These are phyloP conservation scores for Sesia apiformis DNA, from an alignment of 2,888 invertebrate species.

Conservation along the genomic window DNA sequence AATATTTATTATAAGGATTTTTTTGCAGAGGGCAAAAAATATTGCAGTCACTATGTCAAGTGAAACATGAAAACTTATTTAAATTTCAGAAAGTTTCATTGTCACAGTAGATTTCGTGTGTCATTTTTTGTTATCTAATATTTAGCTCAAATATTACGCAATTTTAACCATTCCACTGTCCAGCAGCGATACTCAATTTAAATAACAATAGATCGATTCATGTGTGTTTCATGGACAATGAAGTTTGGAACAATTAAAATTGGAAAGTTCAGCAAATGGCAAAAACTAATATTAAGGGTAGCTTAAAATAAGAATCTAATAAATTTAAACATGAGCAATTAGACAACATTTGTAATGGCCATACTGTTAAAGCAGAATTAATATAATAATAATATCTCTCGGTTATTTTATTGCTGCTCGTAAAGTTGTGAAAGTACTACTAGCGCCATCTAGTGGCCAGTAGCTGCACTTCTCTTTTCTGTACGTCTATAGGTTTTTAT, in stretches of 20 bases:
- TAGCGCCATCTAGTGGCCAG: slow-evolving; percentile 52
- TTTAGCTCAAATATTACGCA: no score
- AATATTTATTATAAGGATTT: background rate
- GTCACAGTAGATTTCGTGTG: background rate
- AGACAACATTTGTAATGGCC: no score
- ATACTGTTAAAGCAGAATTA: background rate
- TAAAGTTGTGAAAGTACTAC: slow-evolving; percentile 2
- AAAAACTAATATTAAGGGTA: no score
- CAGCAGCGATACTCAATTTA: no score
- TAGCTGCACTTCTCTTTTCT: slow-evolving; percentile 18
- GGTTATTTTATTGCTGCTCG: background rate
- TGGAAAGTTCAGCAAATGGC: no score
- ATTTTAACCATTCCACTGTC: no score
- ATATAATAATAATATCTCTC: background rate
- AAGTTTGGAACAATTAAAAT: no score
- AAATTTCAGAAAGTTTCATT: background rate
- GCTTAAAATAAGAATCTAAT: no score
- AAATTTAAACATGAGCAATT: no score
- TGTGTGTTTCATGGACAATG: no score
- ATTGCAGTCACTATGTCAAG: background rate
- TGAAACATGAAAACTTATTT: background rate
- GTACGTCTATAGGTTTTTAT: background rate
- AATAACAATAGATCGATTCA: no score
- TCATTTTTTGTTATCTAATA: background rate
- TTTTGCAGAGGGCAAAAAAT: background rate